A percentile compares a stretch with the other conserved stretches of the same genome.
phyloP scores from a whole-genome alignment of 2,113 vertebrate species.

The Pedetes capensis region DNA sequence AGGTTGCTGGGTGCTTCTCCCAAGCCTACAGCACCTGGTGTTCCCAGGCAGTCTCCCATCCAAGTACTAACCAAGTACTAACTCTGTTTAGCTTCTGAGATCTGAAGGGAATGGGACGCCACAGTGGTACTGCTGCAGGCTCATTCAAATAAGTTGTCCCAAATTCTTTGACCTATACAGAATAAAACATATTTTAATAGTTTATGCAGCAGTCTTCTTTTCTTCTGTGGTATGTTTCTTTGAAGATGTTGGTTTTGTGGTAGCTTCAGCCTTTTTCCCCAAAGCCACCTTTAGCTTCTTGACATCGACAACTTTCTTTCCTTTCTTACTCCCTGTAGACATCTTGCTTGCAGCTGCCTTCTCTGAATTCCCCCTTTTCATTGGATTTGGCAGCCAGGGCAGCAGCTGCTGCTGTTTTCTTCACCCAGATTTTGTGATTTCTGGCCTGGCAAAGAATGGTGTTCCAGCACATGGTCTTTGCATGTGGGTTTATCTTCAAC shows the following conservation, averaged over 20 bases:
- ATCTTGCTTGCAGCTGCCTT: background rate
- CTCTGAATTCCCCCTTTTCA: background rate
- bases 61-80: too few relatives aligned
- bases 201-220: background rate
- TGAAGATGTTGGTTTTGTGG: background rate
- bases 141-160: background rate
- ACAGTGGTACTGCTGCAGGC: too few relatives aligned
- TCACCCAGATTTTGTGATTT: background rate
- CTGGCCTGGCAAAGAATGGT: background rate
- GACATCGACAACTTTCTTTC: background rate
- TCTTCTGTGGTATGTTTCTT: background rate
- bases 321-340: background rate
- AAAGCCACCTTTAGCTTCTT: background rate
- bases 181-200: background rate
- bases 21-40: too few relatives aligned
- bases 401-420: background rate
- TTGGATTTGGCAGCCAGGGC: background rate
- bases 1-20: too few relatives aligned
- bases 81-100: too few relatives aligned
- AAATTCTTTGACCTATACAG: background rate
- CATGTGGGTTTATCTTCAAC: background rate
- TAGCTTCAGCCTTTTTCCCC: background rate
- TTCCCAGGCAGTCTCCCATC: too few relatives aligned
- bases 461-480: background rate
- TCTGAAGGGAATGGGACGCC: too few relatives aligned